Evolutionary conservation across 2,113 vertebrate species (phyloP), one percentile per base, ranked within the genome.

Genomic region (Columba livia): DNA sequence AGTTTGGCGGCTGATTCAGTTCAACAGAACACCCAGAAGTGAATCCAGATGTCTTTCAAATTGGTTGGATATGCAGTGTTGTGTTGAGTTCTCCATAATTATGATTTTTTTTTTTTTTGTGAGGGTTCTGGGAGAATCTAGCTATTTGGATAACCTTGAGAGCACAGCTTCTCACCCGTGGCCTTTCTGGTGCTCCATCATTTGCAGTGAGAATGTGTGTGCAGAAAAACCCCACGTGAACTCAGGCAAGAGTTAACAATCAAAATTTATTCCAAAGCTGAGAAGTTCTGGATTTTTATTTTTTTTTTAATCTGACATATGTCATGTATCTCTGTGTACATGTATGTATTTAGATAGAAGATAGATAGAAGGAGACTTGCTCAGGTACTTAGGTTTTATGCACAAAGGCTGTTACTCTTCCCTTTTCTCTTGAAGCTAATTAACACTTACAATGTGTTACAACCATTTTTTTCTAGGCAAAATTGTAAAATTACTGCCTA

Each of bases 1-100:
- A 53, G 73, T 66, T 81, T 93, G 92, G 69, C 6, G 3, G 5
- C 62, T 75, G 62, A 84, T 89, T 87, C 57, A 40, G 67, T 83
- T 81, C 77, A 89, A 34, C 90, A 65, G 83, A 92, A 92, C 77
- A 89, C 69, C 69, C 79, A 93, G 70, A 89, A 86, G 66, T 86
- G 92, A 96, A 92, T 96, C 93, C 92, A 94, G 85, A 92, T 95
- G 83, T 88, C 83, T 89, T 81, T 84, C 47, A 89, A 57, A 89
- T 86, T 3, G 25, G 34, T 93, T 87, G 72, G 69, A 75, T 92
- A 79, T 78, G 67, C 79, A 64, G 65, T 25, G 28, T 65, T 85
- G 58, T 50, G 65, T 36, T 61, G 50, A 79, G 54, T 72, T 93
- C 57, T 89, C 42, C 28, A 2, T 86, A 71, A 92, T 84, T 67